Percentiles rank a stretch among this genome's conserved stretches.
phyloP scores from a whole-genome alignment of 2,888 invertebrate genomes.

The Druceiella hillmani region DNA sequence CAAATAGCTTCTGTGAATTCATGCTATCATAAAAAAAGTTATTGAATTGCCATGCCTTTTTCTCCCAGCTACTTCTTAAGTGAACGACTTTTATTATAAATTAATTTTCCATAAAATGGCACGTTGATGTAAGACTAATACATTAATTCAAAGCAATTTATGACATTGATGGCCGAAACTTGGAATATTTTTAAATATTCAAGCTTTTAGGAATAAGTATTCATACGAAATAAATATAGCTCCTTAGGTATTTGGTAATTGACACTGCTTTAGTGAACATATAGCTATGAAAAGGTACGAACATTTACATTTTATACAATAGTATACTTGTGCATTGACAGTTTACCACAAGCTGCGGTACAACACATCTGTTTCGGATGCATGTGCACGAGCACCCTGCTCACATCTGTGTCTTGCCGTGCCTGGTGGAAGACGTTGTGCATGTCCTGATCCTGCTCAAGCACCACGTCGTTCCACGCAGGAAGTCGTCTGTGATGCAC shows the following conservation, averaged over 20 bases:
- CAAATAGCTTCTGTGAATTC: no score
- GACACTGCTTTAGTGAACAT: no score
- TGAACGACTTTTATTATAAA: background rate
- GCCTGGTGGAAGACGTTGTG: constrained; percentile 83
- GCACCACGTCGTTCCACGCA: constrained; percentile 53
- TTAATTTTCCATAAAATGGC: background rate
- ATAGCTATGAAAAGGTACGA: no score
- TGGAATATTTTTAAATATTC: no score
- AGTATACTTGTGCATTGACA: no score
- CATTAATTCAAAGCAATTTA: no score
- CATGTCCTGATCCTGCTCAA: constrained; percentile 74
- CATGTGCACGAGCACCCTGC: constrained; percentile 69
- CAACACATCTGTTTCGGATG: constrained; percentile 65
- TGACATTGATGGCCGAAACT: no score
- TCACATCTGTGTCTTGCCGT: constrained; percentile 90
- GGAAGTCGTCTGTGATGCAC: constrained; percentile 76
- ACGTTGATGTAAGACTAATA: no score
- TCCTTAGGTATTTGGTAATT: no score
- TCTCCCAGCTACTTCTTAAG: constrained; percentile 1
- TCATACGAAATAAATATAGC: no score
- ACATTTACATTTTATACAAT: no score
- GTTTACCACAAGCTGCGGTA: constrained; percentile 81
- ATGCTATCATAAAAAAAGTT: constrained; percentile 1
- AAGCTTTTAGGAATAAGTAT: no score
- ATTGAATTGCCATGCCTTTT: constrained; percentile 2